A percentile compares a stretch with the other conserved stretches of the same genome.
These are phyloP conservation scores for Brenthis ino DNA, from an alignment of 2,888 invertebrate genomes.

Conservation along the genomic window DNA sequence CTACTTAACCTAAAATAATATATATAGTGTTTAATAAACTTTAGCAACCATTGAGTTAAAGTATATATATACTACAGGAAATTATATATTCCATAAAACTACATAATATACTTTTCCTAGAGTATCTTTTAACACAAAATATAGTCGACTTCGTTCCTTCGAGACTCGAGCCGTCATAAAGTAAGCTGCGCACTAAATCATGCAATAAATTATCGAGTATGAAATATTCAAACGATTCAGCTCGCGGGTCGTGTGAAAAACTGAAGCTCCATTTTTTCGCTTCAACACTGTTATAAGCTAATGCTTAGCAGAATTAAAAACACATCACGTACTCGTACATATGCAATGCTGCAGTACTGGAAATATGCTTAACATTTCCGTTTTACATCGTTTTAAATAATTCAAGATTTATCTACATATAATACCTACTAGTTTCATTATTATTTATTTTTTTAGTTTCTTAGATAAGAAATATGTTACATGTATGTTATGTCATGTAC, in stretches of 20 bases:
- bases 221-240: conserved; percentile 63
- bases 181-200: conserved; percentile 63
- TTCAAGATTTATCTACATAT: too few relatives aligned
- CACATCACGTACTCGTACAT: conserved; percentile 9
- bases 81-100: conserved; percentile 9
- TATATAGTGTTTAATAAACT: too few relatives aligned
- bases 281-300: conserved; percentile 31
- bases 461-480: too few relatives aligned
- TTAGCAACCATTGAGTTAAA: too few relatives aligned
- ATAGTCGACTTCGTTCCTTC: conserved; percentile 12
- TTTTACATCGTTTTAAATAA: neutral
- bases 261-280: conserved; percentile 27
- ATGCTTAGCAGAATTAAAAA: conserved; percentile 15
- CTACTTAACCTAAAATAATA: too few relatives aligned
- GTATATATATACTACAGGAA: too few relatives aligned
- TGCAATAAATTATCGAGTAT: conserved; percentile 75
- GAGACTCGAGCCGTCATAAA: conserved; percentile 27
- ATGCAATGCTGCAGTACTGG: neutral
- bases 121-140: conserved; percentile 12
- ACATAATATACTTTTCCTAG: neutral
- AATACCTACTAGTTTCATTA: too few relatives aligned
- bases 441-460: too few relatives aligned
- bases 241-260: conserved; percentile 32
- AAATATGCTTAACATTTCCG: neutral
- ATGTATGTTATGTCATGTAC: too few relatives aligned